Evolutionary conservation across 2,797 vertebrate genomes (phyloP).

Genomic region (Oreonectes daqikongensis): DNA sequence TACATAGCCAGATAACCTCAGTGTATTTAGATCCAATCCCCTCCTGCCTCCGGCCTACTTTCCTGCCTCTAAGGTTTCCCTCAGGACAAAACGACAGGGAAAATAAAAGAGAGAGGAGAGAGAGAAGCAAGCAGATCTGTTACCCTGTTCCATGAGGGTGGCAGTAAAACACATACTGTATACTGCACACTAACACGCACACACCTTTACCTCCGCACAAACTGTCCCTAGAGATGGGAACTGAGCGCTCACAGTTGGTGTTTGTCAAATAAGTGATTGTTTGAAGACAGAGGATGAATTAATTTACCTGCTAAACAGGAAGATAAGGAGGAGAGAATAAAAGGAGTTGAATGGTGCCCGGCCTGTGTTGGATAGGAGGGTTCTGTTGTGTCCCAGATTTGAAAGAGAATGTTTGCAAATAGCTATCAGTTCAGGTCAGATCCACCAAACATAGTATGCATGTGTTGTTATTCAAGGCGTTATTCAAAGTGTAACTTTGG

Average conservation of each 20-base stretch:
- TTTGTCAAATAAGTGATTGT: constrained; percentile 74
- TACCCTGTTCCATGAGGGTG: constrained; percentile 41
- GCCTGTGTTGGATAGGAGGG: constrained; percentile 67
- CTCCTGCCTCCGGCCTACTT: constrained; percentile 51
- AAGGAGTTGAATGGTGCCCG: constrained; percentile 69
- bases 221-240: constrained; percentile 45
- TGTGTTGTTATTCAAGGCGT: background rate
- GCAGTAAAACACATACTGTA: constrained; percentile 39
- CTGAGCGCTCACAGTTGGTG: constrained; percentile 38
- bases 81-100: constrained; percentile 48
- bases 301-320: constrained; percentile 75
- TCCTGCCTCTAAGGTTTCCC: constrained; percentile 44
- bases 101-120: constrained; percentile 44
- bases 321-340: constrained; percentile 39
- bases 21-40: constrained; percentile 14
- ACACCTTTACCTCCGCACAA: constrained; percentile 41
- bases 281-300: constrained; percentile 76
- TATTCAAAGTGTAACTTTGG: too few species aligned
- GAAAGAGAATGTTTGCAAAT: constrained; percentile 70
- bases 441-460: constrained; percentile 8
- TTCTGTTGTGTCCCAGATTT: constrained; percentile 77
- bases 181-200: constrained; percentile 12
- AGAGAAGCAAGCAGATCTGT: constrained; percentile 52
- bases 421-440: constrained; percentile 37
- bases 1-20: constrained; percentile 16